phyloP scores from a whole-genome alignment of 2,888 invertebrate genomes.

The Andrena minutula region DNA sequence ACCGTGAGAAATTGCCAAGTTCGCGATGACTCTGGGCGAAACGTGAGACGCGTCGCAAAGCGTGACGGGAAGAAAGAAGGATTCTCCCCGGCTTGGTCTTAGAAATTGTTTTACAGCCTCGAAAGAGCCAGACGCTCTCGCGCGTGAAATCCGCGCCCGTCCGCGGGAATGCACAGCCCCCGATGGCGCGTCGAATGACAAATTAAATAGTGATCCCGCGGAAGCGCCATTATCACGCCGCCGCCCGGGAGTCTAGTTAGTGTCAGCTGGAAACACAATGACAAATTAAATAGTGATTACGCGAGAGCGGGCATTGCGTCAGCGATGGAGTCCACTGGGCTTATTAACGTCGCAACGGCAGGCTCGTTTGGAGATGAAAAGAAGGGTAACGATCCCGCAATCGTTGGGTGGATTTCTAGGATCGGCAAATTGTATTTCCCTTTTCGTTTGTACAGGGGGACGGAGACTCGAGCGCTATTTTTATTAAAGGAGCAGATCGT shows the following conservation, averaged over 20 bases:
- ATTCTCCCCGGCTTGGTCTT: slow-evolving; percentile 1
- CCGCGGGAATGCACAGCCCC: background rate
- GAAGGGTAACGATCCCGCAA: background rate
- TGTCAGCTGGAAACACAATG: slow-evolving; percentile 49
- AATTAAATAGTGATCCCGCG: slow-evolving; percentile 36
- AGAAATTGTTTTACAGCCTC: slow-evolving; percentile 36
- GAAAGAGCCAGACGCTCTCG: background rate
- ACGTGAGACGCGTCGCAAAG: slow-evolving; percentile 51
- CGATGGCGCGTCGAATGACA: slow-evolving; percentile 18
- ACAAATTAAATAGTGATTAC: slow-evolving; percentile 54
- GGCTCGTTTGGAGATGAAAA: background rate
- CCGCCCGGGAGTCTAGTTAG: slow-evolving; percentile 40
- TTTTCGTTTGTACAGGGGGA: too few species aligned
- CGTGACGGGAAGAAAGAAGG: background rate
- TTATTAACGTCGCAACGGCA: slow-evolving; percentile 19
- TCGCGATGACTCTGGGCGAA: slow-evolving; percentile 39
- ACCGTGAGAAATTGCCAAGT: slow-evolving; percentile 58
- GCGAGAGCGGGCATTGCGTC: slow-evolving; percentile 21
- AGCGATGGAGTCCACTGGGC: background rate
- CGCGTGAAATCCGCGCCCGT: background rate
- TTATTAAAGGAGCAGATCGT: too few species aligned
- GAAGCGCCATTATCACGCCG: slow-evolving; percentile 19
- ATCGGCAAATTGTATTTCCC: too few species aligned
- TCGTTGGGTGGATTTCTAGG: background rate
- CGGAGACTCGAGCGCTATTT: too few species aligned